These are phyloP conservation scores for Atherix ibis DNA, from an alignment of 2,888 invertebrate genomes.

Conservation along the genomic window DNA sequence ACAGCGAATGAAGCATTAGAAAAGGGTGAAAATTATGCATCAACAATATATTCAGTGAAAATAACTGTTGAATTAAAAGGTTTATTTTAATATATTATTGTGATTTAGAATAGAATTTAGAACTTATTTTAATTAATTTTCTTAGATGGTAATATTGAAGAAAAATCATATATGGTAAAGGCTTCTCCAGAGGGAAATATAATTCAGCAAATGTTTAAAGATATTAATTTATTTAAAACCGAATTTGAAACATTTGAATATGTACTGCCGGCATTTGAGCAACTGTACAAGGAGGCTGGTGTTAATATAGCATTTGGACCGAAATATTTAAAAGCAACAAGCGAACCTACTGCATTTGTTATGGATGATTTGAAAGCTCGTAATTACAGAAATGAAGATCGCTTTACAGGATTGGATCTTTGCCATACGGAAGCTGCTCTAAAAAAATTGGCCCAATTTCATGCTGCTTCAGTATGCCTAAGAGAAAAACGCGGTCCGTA, in stretches of 20 bases:
- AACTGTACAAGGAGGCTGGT: slow-evolving; percentile 3
- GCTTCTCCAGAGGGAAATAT: no score
- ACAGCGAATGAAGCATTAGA: neutral
- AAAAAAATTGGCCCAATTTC: slow-evolving; percentile 10
- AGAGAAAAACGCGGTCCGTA: slow-evolving; percentile 6
- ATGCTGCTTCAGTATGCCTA: slow-evolving; percentile 8
- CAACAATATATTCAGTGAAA: no score
- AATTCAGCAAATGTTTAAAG: neutral
- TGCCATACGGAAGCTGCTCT: slow-evolving; percentile 4
- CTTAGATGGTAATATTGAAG: no score
- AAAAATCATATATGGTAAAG: no score
- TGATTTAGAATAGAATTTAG: no score
- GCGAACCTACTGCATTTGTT: slow-evolving; percentile 1
- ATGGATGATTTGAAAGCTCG: slow-evolving; percentile 5
- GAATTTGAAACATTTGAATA: slow-evolving; percentile 8
- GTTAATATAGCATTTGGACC: slow-evolving; percentile 3
- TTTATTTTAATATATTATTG: no score
- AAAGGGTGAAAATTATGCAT: no score
- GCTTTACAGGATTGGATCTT: slow-evolving; percentile 5
- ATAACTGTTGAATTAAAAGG: no score
- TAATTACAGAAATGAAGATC: slow-evolving; percentile 4
- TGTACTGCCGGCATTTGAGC: slow-evolving; percentile 5
- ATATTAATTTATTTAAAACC: slow-evolving; percentile 6
- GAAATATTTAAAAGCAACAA: slow-evolving; percentile 6
- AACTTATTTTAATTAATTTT: no score